Conservation (phyloP, 2,797 vertebrate species). For the Sebastes flavidus region DNA sequence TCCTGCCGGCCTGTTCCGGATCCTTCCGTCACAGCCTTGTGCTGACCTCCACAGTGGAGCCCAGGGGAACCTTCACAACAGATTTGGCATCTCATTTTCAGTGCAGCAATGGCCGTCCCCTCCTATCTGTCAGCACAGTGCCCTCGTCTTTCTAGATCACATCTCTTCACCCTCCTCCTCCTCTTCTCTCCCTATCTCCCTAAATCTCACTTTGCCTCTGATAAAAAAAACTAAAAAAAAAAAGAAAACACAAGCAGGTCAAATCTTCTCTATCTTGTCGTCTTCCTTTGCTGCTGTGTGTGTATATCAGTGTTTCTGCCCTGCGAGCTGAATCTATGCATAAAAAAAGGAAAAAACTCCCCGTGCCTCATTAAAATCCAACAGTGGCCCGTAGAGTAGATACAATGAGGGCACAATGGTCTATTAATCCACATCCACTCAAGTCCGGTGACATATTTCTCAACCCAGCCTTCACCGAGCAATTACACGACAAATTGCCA, state of each 20-base stretch:
- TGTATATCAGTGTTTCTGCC: constrained; percentile 20
- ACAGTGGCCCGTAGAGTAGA: constrained; percentile 53
- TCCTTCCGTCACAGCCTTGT: constrained; percentile 69
- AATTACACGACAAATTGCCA: constrained; percentile 74
- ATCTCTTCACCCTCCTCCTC: constrained; percentile 67
- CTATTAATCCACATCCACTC: constrained; percentile 77
- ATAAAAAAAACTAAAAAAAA: constrained; percentile 2
- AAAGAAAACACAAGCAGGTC: constrained; percentile 24
- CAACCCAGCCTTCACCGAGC: constrained; percentile 42
- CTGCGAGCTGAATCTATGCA: constrained; percentile 45
- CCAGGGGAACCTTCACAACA: constrained; percentile 85
- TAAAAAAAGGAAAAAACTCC: not conserved
- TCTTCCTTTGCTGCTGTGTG: constrained; percentile 24
- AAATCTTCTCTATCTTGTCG: constrained; percentile 44
- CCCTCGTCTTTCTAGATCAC: constrained; percentile 79
- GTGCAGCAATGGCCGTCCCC: constrained; percentile 78
- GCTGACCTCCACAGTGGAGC: constrained; percentile 81
- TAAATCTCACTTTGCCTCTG: constrained; percentile 43
- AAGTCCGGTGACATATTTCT: constrained; percentile 66
- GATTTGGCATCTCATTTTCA: constrained; percentile 80
- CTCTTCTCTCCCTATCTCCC: constrained; percentile 31
- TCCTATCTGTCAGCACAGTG: constrained; percentile 80
- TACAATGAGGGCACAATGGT: constrained; percentile 63
- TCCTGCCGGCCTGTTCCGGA: constrained; percentile 55
- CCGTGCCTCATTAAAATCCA: constrained; percentile 74